Evolutionary conservation across 2,113 vertebrate genomes (phyloP), one percentile per base, ranked within the genome.

Genomic region (Syngnathus typhle): DNA sequence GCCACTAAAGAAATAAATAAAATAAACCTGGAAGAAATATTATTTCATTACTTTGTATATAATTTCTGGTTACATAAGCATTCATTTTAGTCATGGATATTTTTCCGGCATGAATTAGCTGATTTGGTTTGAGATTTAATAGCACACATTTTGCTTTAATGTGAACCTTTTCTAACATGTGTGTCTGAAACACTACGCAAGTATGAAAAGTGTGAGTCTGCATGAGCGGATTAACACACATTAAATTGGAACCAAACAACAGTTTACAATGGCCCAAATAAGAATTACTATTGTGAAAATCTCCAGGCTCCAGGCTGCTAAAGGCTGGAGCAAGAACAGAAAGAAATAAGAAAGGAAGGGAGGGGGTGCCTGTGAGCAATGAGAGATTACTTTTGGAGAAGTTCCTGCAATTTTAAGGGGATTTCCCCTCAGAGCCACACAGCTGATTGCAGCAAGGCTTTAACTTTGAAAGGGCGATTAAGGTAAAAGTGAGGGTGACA

Each of bases 361-460:
- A 54, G 62, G 78, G 61, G 37, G 41, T 44, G 52, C 55, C 55
- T 75, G 27, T 38, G 67, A 66, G 56, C 65, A 46, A 73, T 74
- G 7, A 27, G 43, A 79, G 69, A 85, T 82, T 79, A 65, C 58
- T 73, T 73, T 63, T 75, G 77, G 78, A 78, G 58, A 8, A 19
- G 73, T 82, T 84, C 80, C 80, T 86, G 72, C 82, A 67, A 83
- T 89, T 79, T 80, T 70, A 74, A 69, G 72, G 72, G 78, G 85
- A 82, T 87, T 88, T 88, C 76, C 85, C 76, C 38, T 61, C 67
- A 67, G 74, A 82, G 73, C 72, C 1, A 4, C 76, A 71, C 81
- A 85, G 67, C 71, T 84, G 74, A 86, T 88, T 84, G 68, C 76
- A 84, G 1, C 0, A 77, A 70, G 65, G 62, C 67, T 88, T 81